Conservation (phyloP, 2,797 vertebrate species). For the Todus mexicanus region DNA sequence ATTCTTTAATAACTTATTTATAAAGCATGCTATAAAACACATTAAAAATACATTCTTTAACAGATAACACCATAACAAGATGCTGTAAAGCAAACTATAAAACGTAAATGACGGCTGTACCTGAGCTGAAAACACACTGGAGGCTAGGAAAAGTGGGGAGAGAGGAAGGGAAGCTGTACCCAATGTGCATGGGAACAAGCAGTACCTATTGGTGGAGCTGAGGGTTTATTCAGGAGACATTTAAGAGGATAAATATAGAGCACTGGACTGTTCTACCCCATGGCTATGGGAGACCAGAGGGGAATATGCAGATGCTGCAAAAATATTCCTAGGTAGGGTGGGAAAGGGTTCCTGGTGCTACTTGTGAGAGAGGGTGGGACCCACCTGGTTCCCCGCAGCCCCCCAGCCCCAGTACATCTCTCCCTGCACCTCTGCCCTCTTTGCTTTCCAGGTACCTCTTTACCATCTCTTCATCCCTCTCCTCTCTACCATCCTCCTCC, state of each 20-base stretch:
- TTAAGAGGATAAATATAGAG: neutral
- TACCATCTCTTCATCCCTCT: neutral
- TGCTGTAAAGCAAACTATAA: slow-evolving; percentile 49
- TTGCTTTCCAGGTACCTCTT: neutral
- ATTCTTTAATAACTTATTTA: slow-evolving; percentile 76
- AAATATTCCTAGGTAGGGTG: neutral
- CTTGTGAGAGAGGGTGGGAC: neutral
- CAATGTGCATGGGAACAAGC: neutral
- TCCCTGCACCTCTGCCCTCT: neutral
- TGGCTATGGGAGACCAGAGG: neutral
- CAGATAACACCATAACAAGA: slow-evolving; percentile 69
- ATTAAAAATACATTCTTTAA: slow-evolving; percentile 79
- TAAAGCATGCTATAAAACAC: slow-evolving; percentile 70
- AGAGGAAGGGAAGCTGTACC: neutral
- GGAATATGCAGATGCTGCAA: rapidly evolving
- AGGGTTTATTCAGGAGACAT: neutral
- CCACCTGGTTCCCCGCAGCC: neutral
- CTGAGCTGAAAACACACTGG: neutral
- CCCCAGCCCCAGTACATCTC: neutral
- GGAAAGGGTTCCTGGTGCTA: neutral
- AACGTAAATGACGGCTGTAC: slow-evolving; percentile 21
- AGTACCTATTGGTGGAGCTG: neutral
- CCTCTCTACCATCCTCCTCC: no score
- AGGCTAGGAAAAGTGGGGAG: neutral
- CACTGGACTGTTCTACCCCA: neutral